Conservation (phyloP, 1,140 invertebrate genomes). For the Neuroterus valhalla region DNA sequence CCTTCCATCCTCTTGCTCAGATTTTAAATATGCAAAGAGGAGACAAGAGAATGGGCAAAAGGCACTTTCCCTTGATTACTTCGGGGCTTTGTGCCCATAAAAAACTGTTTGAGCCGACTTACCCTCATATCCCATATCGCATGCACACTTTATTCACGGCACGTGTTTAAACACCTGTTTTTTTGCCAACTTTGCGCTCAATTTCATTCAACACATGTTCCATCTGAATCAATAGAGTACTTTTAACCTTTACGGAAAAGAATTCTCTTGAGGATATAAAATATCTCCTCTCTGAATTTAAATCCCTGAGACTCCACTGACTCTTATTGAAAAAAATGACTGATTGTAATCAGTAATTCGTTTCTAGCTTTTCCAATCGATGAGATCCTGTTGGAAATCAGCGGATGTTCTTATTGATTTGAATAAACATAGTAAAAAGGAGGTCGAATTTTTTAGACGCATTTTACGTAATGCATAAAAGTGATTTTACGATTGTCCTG, state of each 20-base stretch:
- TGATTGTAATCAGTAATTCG: too few species aligned
- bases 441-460: too few species aligned
- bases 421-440: too few species aligned
- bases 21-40: slow-evolving; percentile 24
- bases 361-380: too few species aligned
- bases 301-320: too few species aligned
- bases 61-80: background rate
- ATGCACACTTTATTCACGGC: background rate
- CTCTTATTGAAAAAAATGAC: too few species aligned
- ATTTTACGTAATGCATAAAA: too few species aligned
- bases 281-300: too few species aligned
- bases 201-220: background rate
- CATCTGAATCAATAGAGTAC: slow-evolving; percentile 8
- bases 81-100: background rate
- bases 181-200: background rate
- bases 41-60: background rate
- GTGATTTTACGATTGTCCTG: too few species aligned
- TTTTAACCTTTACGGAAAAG: background rate
- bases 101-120: background rate
- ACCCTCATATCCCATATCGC: slow-evolving; percentile 2
- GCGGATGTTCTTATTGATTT: too few species aligned
- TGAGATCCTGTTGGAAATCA: too few species aligned
- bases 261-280: background rate
- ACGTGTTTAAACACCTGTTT: slow-evolving; percentile 9
- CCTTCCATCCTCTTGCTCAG: background rate